Conservation (phyloP, 2,888 invertebrate genomes). For the Petrolisthes cinctipes region DNA sequence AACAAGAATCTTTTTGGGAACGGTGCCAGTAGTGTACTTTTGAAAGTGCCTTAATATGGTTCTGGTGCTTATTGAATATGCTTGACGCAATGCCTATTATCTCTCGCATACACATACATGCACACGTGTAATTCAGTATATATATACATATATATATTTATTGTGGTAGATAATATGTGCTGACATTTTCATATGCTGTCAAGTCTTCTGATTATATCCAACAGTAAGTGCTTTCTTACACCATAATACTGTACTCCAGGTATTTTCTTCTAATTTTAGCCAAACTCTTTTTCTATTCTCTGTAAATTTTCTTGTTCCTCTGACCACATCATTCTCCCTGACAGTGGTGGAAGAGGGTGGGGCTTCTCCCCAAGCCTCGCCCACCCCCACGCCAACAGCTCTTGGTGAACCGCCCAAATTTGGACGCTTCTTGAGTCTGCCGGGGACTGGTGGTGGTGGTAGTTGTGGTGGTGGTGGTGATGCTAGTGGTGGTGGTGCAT, state of each 20-base stretch:
- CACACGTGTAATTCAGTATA: background rate
- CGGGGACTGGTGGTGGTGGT: constrained; percentile 68
- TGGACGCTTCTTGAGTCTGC: constrained; percentile 80
- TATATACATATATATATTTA: constrained; percentile 33
- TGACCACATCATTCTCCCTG: constrained; percentile 56
- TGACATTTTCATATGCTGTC: background rate
- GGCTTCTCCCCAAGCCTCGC: constrained; percentile 54
- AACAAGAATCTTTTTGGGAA: background rate
- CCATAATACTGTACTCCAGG: constrained; percentile 14
- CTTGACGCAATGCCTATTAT: constrained; percentile 29
- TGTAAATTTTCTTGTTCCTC: constrained; percentile 41
- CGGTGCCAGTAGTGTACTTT: background rate
- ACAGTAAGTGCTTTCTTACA: background rate
- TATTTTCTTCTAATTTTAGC: constrained; percentile 10
- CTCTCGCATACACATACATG: background rate
- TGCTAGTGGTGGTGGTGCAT: constrained; percentile 60
- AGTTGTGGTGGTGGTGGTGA: constrained; percentile 49
- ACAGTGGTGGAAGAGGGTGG: constrained; percentile 60
- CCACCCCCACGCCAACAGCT: constrained; percentile 65
- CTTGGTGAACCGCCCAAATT: constrained; percentile 66
- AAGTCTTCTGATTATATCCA: background rate
- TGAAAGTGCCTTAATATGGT: constrained; percentile 9
- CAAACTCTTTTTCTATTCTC: constrained; percentile 1
- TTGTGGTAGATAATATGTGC: background rate
- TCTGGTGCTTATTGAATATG: background rate